Base-by-base conservation (phyloP, 1,140 invertebrate genomes). In the Bombus affinis region DNA sequence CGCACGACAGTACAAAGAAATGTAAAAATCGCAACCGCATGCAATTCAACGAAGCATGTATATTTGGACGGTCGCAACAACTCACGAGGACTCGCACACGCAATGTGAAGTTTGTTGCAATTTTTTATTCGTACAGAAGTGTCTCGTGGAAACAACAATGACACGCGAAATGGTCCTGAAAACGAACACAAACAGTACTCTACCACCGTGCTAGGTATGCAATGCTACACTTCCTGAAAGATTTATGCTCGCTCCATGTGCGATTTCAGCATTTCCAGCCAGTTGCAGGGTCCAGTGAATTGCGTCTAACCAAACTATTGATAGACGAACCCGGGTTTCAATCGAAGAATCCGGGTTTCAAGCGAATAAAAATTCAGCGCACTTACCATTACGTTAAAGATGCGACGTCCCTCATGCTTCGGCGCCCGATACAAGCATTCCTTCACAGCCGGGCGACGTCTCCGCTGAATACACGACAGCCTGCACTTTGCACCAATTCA, bases 321-420 rank as follows among this genome's bases (percentile, higher is more conserved):
- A 28, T 44, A 5, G 13, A 12, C 59, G n/a, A 39, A 13, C 3
- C 9, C 22, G 4, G 28, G 15, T 8, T 44, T 39, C 32, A 35
- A 71, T 78, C 37, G 28, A 25, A 35, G 75, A 44, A 25, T n/a
- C 42, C 53, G 32, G 32, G 32, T 32, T 32, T 1, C 32, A 32
- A 32, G 37, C 1, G 35, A 42, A 72, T 18, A 47, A 28, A 32
- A 77, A 57, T 66, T 47, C 15, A 73, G 65, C 10, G 39, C 90
- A 71, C 91, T 92, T 87, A 93, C 92, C 92, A 92, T 93, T 92
- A 92, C 92, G 91, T 91, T 83, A 86, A 86, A 77, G 83, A 90
- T 92, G 86, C 89, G 87, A 87, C 89, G 87, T 92, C 73, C 91
- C 91, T 94, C 92, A 93, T 92, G 88, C 92, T 92, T 87, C 87